These are phyloP conservation scores for Coracopsis vasa DNA, from an alignment of 2,113 vertebrate species.

Conservation along the genomic window DNA sequence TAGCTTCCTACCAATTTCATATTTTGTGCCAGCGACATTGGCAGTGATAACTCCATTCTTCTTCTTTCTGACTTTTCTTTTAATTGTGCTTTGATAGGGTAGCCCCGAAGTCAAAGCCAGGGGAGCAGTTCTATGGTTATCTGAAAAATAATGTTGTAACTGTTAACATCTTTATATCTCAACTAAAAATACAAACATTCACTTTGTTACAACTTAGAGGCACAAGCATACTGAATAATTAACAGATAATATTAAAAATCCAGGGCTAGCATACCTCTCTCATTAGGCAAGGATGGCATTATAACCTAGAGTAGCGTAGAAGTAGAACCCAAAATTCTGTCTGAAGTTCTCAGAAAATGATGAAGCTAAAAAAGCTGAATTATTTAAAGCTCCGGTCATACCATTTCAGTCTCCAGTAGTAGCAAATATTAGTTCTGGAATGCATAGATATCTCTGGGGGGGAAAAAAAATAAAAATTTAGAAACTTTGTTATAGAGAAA, in stretches of 20 bases:
- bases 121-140: slow-evolving; percentile 84
- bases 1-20: slow-evolving; percentile 90
- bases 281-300: slow-evolving; percentile 95
- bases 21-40: slow-evolving; percentile 94
- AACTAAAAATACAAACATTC: not conserved
- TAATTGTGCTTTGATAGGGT: slow-evolving; percentile 84
- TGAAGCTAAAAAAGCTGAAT: slow-evolving; percentile 39
- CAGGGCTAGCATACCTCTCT: slow-evolving; percentile 83
- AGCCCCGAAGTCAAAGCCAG: slow-evolving; percentile 81
- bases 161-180: not conserved
- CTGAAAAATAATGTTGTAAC: slow-evolving; percentile 56
- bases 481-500: not conserved
- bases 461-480: not conserved
- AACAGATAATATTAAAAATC: not conserved
- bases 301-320: slow-evolving; percentile 63
- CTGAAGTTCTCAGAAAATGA: slow-evolving; percentile 68
- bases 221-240: not conserved
- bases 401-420: slow-evolving; percentile 63
- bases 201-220: not conserved
- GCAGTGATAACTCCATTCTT: slow-evolving; percentile 90
- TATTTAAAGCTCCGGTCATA: slow-evolving; percentile 53
- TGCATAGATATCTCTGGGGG: slow-evolving; percentile 14
- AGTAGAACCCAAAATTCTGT: slow-evolving; percentile 59
- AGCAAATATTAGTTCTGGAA: slow-evolving; percentile 26
- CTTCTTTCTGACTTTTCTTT: slow-evolving; percentile 89